Evolutionary conservation across 2,888 invertebrate genomes (phyloP).

Genomic region (Strigamia crassipes): DNA sequence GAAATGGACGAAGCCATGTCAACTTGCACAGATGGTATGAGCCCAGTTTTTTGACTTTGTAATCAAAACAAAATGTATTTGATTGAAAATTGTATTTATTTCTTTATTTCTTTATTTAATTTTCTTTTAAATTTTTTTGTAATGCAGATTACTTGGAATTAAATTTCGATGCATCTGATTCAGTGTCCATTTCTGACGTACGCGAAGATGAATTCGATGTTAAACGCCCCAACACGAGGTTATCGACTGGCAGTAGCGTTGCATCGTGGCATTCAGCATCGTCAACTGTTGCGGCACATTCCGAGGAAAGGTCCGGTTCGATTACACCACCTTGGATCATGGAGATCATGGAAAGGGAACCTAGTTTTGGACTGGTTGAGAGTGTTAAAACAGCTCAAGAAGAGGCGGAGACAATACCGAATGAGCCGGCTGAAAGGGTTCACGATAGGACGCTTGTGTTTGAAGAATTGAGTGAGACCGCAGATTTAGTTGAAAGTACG

Average conservation of each 20-base stretch:
- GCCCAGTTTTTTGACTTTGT: background rate
- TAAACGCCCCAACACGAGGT: background rate
- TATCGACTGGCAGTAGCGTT: slow-evolving; percentile 7
- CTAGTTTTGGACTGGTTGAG: background rate
- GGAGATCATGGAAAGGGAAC: background rate
- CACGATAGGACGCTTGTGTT: background rate
- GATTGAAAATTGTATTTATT: background rate
- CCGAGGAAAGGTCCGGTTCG: background rate
- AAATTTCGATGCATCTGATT: background rate
- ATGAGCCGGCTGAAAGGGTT: background rate
- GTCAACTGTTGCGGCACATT: background rate
- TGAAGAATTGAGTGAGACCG: background rate
- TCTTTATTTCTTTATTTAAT: background rate
- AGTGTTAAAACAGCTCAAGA: background rate
- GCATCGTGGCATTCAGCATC: slow-evolving; percentile 1
- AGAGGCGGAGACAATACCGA: background rate
- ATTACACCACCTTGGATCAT: background rate
- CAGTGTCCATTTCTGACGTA: background rate
- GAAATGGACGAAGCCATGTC: slow-evolving; percentile 1
- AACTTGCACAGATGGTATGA: background rate
- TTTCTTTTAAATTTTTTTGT: background rate
- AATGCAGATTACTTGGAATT: slow-evolving; percentile 7
- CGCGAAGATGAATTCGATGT: background rate
- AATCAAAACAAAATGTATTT: background rate
- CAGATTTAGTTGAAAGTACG: background rate